Percentiles rank a stretch among this genome's conserved stretches.
Evolutionary conservation across 2,888 invertebrate species (phyloP).

Genomic region (Lysandra bellargus): DNA sequence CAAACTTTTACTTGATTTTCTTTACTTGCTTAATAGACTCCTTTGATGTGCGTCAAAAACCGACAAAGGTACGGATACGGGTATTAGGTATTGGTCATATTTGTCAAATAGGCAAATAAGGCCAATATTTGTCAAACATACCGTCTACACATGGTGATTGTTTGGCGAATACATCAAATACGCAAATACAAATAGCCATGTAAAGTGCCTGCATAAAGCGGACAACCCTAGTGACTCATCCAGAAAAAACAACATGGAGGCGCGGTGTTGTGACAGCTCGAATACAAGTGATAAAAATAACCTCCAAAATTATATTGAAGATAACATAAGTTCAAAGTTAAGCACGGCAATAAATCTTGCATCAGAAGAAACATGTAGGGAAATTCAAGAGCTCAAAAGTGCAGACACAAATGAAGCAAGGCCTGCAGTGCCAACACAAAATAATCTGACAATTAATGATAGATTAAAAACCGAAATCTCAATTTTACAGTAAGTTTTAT

Average conservation of each 20-base stretch:
- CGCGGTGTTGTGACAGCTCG: constrained; percentile 62
- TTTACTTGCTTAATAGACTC: too few relatives aligned
- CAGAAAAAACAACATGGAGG: constrained; percentile 63
- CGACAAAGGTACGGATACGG: too few relatives aligned
- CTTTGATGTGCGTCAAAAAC: too few relatives aligned
- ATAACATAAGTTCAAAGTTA: constrained; percentile 42
- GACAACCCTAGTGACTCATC: neutral
- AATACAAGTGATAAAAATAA: constrained; percentile 48
- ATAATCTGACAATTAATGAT: constrained; percentile 49
- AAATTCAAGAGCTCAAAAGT: constrained; percentile 45
- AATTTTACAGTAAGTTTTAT: constrained; percentile 52
- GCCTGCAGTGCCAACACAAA: constrained; percentile 43
- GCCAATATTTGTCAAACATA: too few relatives aligned
- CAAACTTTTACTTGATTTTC: too few relatives aligned
- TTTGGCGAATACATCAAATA: too few relatives aligned
- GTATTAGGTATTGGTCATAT: too few relatives aligned
- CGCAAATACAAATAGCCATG: too few relatives aligned
- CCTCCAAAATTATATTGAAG: constrained; percentile 41
- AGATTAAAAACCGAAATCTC: constrained; percentile 44
- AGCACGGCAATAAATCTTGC: constrained; percentile 43
- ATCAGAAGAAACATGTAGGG: constrained; percentile 19
- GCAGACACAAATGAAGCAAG: constrained; percentile 47
- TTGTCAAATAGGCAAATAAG: too few relatives aligned
- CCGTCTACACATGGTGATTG: too few relatives aligned
- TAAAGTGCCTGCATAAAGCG: too few relatives aligned